A percentile compares a stretch with the other conserved stretches of the same genome.
phyloP scores from a whole-genome alignment of 2,888 invertebrate species.

The Leucophora obtusa region DNA sequence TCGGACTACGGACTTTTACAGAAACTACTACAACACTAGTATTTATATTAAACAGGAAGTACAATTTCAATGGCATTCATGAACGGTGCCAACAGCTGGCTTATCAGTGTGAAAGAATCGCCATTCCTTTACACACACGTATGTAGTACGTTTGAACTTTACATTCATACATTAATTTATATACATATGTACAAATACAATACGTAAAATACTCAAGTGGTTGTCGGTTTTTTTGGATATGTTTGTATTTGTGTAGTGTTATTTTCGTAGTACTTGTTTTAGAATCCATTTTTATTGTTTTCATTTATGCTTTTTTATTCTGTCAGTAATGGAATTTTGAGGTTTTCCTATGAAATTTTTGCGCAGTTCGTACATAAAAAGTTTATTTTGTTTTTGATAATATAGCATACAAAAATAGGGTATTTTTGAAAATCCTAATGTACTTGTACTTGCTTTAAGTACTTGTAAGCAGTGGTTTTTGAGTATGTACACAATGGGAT shows the following conservation, averaged over 20 bases:
- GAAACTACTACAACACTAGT: too few species aligned
- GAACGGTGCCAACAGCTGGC: constrained; percentile 68
- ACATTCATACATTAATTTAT: background rate
- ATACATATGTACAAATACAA: background rate
- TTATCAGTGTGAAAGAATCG: constrained; percentile 75
- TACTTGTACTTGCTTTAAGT: constrained; percentile 36
- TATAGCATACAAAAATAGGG: constrained; percentile 27
- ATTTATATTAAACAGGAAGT: constrained; percentile 67
- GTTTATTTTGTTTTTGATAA: constrained; percentile 32
- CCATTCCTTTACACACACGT: constrained; percentile 49
- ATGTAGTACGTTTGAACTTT: constrained; percentile 33
- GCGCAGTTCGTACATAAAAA: constrained; percentile 37
- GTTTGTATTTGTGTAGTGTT: constrained; percentile 3
- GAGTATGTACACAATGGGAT: constrained; percentile 1
- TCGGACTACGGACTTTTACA: background rate
- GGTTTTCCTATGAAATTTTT: constrained; percentile 58
- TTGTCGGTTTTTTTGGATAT: constrained; percentile 33
- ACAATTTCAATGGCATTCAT: constrained; percentile 73
- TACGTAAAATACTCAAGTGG: constrained; percentile 46
- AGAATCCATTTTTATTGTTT: constrained; percentile 53
- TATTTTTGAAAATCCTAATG: constrained; percentile 48
- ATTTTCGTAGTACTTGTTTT: constrained; percentile 34
- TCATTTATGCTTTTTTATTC: constrained; percentile 2
- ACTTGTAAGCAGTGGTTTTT: constrained; percentile 42
- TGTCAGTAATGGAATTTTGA: constrained; percentile 57